Evolutionary conservation across 2,797 vertebrate species (phyloP).

Genomic region (Sarcoramphus papa): DNA sequence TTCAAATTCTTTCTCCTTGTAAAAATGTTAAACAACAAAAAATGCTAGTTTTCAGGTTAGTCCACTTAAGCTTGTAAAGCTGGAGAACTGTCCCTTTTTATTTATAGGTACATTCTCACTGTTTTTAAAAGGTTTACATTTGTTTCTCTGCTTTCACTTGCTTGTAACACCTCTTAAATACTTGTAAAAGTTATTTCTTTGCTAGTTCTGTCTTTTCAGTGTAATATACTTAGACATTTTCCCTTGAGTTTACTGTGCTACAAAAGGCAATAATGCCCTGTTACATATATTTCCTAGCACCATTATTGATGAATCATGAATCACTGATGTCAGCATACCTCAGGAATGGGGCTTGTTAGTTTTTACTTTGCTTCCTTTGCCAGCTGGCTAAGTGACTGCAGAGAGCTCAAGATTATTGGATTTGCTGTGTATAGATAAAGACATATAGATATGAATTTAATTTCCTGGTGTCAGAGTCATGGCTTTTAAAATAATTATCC

Average conservation of each 20-base stretch:
- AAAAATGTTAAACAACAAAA: background rate
- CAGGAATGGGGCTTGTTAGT: conserved; percentile 49
- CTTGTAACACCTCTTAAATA: conserved; percentile 33
- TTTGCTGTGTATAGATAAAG: conserved; percentile 63
- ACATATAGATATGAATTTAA: conserved; percentile 66
- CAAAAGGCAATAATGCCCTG: conserved; percentile 52
- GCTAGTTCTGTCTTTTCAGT: background rate
- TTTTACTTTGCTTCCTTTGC: conserved; percentile 51
- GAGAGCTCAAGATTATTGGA: conserved; percentile 60
- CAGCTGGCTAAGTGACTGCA: conserved; percentile 63
- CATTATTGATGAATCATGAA: conserved; percentile 57
- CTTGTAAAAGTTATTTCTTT: conserved; percentile 35
- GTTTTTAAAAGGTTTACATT: background rate
- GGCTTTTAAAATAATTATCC: conserved; percentile 64
- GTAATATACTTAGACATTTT: conserved; percentile 12
- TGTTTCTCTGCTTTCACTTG: background rate
- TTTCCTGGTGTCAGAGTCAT: conserved; percentile 66
- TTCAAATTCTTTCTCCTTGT: background rate
- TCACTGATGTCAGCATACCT: conserved; percentile 58
- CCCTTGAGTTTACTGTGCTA: conserved; percentile 13
- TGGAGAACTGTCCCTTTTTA: background rate
- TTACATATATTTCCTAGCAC: conserved; percentile 46
- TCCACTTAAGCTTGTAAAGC: background rate
- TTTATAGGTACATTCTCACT: background rate
- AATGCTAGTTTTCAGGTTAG: background rate